Percentiles rank a stretch among this genome's conserved stretches.
Conservation (phyloP, 2,888 invertebrate species). For the Calliphora vomitoria region DNA sequence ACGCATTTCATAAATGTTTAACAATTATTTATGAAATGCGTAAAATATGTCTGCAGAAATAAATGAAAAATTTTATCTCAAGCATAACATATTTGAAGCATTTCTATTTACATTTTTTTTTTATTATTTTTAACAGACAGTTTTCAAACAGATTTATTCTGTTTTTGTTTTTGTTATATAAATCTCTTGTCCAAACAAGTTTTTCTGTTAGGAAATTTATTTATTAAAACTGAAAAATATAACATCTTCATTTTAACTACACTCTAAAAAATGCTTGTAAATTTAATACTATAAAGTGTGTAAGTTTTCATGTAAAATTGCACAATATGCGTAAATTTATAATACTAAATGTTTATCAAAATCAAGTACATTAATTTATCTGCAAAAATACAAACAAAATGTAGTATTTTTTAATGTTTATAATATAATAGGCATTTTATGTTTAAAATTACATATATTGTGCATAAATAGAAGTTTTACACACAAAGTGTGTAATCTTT, state of each 20-base stretch:
- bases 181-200: background rate
- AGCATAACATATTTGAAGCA: background rate
- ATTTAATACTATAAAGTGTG: too few relatives aligned
- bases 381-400: too few relatives aligned
- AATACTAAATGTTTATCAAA: too few relatives aligned
- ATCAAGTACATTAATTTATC: too few relatives aligned
- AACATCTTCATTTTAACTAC: conserved; percentile 4
- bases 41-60: background rate
- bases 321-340: too few relatives aligned
- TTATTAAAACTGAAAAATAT: background rate
- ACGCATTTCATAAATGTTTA: background rate
- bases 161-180: background rate
- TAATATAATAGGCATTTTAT: too few relatives aligned
- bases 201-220: background rate
- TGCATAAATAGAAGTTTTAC: too few relatives aligned
- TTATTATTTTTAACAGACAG: background rate
- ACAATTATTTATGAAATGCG: background rate
- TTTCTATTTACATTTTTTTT: background rate
- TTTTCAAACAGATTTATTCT: background rate
- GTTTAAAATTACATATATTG: too few relatives aligned
- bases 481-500: too few relatives aligned
- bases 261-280: too few relatives aligned
- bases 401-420: too few relatives aligned
- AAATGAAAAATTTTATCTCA: background rate
- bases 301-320: too few relatives aligned